A percentile compares a stretch with the other conserved stretches of the same genome.
These are phyloP conservation scores for Gari tellinella DNA, from an alignment of 2,888 invertebrate genomes.

Conservation along the genomic window DNA sequence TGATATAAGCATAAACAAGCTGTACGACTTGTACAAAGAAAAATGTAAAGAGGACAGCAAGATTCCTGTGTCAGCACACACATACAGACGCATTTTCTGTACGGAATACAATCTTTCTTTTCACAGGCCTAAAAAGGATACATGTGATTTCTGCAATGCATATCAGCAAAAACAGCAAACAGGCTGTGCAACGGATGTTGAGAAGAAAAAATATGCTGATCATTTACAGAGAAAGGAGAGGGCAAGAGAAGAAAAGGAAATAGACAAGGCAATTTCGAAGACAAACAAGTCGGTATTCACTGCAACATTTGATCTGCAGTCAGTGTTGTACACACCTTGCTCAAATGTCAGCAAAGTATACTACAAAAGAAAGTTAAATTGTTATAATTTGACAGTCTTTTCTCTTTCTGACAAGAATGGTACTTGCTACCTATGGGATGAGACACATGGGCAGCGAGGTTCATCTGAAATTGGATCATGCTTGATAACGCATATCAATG, in stretches of 20 bases:
- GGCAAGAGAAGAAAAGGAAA: slow-evolving; percentile 39
- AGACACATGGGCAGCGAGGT: slow-evolving; percentile 32
- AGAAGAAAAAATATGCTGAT: not conserved
- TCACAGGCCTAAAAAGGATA: slow-evolving; percentile 53
- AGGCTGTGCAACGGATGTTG: not conserved
- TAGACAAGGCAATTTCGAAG: slow-evolving; percentile 21
- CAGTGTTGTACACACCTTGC: slow-evolving; percentile 41
- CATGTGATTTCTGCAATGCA: too few relatives aligned
- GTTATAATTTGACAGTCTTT: slow-evolving; percentile 45
- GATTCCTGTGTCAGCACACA: slow-evolving; percentile 26
- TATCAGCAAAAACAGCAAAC: slow-evolving; percentile 25
- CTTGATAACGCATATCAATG: slow-evolving; percentile 15
- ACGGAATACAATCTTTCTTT: slow-evolving; percentile 53
- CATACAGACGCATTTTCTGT: slow-evolving; percentile 50
- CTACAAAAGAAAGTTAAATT: slow-evolving; percentile 43
- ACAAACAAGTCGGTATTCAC: not conserved
- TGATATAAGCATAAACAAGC: slow-evolving; percentile 25
- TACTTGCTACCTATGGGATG: slow-evolving; percentile 33
- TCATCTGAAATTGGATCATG: slow-evolving; percentile 46
- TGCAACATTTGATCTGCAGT: slow-evolving; percentile 42
- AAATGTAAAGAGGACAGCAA: slow-evolving; percentile 24
- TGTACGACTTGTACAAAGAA: slow-evolving; percentile 21
- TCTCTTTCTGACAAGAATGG: slow-evolving; percentile 24
- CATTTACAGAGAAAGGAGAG: slow-evolving; percentile 32
- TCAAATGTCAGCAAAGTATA: slow-evolving; percentile 32